Percentiles rank a stretch among this genome's conserved stretches.
Evolutionary conservation across 2,797 vertebrate species (phyloP).

Genomic region (Loriculus beryllinus): DNA sequence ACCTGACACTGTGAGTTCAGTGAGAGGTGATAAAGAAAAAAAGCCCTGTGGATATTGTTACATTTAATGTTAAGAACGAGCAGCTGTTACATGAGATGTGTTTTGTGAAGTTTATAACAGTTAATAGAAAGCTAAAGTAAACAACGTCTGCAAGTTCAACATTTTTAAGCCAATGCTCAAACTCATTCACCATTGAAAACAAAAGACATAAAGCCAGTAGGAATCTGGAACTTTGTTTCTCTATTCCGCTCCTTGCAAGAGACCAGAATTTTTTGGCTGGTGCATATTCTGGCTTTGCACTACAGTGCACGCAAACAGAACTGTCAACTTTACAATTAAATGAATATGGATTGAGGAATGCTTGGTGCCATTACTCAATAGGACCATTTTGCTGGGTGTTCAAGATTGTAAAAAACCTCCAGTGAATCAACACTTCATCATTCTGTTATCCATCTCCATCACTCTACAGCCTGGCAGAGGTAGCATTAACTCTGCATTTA

Average conservation of each 20-base stretch:
- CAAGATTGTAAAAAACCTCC: constrained; percentile 13
- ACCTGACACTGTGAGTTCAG: constrained; percentile 1
- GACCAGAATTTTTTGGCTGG: neutral
- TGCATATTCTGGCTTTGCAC: neutral
- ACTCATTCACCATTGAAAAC: neutral
- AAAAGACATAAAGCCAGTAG: neutral
- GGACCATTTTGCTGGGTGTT: constrained; percentile 11
- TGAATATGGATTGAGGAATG: constrained; percentile 28
- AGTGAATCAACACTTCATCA: constrained; percentile 32
- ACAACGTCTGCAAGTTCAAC: neutral
- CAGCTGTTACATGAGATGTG: neutral
- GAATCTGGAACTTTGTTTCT: neutral
- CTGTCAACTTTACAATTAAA: constrained; percentile 25
- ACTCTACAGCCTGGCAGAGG: constrained; percentile 10
- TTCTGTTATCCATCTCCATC: constrained; percentile 28
- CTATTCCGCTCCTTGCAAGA: neutral
- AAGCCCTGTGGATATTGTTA: neutral
- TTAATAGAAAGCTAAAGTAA: constrained; percentile 22
- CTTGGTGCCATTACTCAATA: constrained; percentile 15
- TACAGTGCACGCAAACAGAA: neutral
- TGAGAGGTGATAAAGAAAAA: neutral
- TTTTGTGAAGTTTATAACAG: neutral
- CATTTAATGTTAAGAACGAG: neutral
- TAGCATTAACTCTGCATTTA: constrained; percentile 34
- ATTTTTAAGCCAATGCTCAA: neutral